These are phyloP conservation scores for Diprion similis DNA, from an alignment of 1,140 invertebrate genomes.

Conservation along the genomic window DNA sequence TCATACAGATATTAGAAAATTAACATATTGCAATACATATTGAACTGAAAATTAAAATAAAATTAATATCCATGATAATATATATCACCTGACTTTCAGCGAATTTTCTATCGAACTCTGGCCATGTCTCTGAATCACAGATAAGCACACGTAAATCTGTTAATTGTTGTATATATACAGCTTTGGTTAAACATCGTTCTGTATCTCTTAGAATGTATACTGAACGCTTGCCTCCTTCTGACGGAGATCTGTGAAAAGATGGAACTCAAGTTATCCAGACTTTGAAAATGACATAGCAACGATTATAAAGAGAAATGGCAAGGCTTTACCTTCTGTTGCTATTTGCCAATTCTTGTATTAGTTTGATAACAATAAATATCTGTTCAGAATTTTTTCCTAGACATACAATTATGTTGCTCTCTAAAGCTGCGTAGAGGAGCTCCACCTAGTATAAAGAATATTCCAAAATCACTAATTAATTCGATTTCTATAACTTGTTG, in stretches of 20 bases:
- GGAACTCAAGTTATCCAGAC: constrained; percentile 32
- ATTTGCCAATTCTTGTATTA: constrained; percentile 78
- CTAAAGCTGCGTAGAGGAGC: constrained; percentile 78
- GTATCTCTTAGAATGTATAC: constrained; percentile 65
- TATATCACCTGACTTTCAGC: constrained; percentile 51
- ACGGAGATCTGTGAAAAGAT: constrained; percentile 46
- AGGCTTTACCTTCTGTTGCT: constrained; percentile 58
- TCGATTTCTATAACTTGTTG: not conserved
- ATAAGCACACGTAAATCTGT: constrained; percentile 54
- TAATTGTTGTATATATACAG: constrained; percentile 58
- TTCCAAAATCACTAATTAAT: not conserved
- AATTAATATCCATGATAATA: constrained; percentile 35
- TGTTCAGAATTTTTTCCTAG: constrained; percentile 83
- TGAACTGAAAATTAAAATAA: constrained; percentile 31
- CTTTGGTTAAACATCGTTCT: constrained; percentile 66
- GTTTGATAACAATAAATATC: constrained; percentile 87
- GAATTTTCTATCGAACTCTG: constrained; percentile 34
- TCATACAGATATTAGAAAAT: too few species aligned
- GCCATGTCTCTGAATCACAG: constrained; percentile 31
- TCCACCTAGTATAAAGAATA: constrained; percentile 67
- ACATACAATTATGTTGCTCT: constrained; percentile 85
- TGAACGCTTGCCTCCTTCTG: constrained; percentile 55
- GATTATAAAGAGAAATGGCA: constrained; percentile 39
- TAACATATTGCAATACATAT: constrained; percentile 24
- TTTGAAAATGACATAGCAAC: constrained; percentile 49